These are phyloP conservation scores for Enoplosus armatus DNA, from an alignment of 2,797 vertebrate genomes.

Conservation along the genomic window DNA sequence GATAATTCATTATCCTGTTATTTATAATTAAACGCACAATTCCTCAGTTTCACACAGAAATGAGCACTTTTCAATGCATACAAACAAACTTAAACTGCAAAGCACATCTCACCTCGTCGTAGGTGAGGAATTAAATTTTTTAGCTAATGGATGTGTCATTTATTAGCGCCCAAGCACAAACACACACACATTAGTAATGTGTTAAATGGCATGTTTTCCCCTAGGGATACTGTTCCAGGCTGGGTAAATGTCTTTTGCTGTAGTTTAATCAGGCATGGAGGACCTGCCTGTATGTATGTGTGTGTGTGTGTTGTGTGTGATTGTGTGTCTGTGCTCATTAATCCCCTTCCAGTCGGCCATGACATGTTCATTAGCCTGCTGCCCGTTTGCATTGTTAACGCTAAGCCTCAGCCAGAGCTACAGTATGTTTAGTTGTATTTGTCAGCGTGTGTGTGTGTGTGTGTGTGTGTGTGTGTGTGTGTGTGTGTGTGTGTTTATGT, in stretches of 20 bases:
- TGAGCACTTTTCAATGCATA: neutral
- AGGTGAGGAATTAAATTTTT: constrained; percentile 35
- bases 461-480: neutral
- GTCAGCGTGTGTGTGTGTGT: constrained; percentile 3
- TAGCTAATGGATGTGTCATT: constrained; percentile 37
- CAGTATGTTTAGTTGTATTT: neutral
- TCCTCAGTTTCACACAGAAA: constrained; percentile 25
- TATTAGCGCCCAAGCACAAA: constrained; percentile 35
- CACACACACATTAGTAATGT: constrained; percentile 38
- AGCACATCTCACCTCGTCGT: constrained; percentile 1
- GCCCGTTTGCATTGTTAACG: constrained; percentile 68
- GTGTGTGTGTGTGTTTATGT: neutral
- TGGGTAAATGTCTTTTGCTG: constrained; percentile 37
- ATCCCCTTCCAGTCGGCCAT: constrained; percentile 69
- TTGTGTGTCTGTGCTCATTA: constrained; percentile 66
- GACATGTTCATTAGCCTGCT: constrained; percentile 81
- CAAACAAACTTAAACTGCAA: neutral
- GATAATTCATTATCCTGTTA: constrained; percentile 23
- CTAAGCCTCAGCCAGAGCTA: constrained; percentile 46
- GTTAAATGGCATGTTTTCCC: constrained; percentile 51
- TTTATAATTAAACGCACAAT: constrained; percentile 56
- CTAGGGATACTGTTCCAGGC: constrained; percentile 30
- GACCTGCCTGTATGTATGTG: constrained; percentile 33
- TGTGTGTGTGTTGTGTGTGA: constrained; percentile 9
- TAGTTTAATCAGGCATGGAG: constrained; percentile 51